A percentile compares a stretch with the other conserved stretches of the same genome.
Conservation (phyloP, 2,113 vertebrate species). For the Galeopterus variegatus region DNA sequence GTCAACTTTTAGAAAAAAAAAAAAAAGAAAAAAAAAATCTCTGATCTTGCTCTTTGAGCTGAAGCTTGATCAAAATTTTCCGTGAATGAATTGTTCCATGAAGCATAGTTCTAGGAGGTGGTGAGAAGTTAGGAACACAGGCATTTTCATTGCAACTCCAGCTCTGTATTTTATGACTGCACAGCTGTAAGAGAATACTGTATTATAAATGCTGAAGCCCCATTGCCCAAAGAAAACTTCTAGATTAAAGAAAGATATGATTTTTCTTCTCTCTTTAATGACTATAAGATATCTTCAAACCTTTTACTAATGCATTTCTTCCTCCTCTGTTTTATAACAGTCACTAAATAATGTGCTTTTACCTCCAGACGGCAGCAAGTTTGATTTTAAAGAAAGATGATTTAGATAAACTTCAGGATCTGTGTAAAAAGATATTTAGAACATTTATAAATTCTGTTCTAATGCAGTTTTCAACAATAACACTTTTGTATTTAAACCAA, state of each 20-base stretch:
- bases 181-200: neutral
- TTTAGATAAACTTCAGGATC: neutral
- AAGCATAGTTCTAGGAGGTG: neutral
- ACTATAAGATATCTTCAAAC: neutral
- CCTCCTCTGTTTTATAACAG: neutral
- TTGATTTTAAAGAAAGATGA: constrained; percentile 29
- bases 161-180: neutral
- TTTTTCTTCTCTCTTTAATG: neutral
- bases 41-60: neutral
- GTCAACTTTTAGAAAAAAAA: too few species aligned
- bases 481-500: neutral
- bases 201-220: neutral
- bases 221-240: neutral
- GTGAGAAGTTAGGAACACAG: neutral
- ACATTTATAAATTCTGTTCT: constrained; percentile 59
- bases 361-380: neutral
- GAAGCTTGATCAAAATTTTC: neutral
- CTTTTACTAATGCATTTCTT: neutral
- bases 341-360: neutral
- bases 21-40: too few species aligned
- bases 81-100: too few species aligned
- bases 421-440: neutral
- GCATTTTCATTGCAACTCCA: neutral
- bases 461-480: constrained; percentile 41
- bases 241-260: neutral